A percentile compares a stretch with the other conserved stretches of the same genome.
Evolutionary conservation across 1,140 invertebrate genomes (phyloP).

Genomic region (Cylas formicarius): DNA sequence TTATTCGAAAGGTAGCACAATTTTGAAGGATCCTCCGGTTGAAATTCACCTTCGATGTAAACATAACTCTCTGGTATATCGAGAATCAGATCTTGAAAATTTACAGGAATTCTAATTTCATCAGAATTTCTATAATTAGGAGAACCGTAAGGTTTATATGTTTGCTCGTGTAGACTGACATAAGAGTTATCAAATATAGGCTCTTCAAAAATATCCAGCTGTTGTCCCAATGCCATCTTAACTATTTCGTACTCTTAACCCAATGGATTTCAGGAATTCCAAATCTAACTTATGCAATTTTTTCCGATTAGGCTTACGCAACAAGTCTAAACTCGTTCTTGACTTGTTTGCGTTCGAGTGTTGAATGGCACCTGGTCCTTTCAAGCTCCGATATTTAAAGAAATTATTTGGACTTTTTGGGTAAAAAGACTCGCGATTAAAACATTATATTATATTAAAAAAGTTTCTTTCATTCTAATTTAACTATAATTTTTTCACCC

Average conservation of each 20-base stretch:
- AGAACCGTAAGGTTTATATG: constrained; percentile 19
- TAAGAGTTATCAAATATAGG: constrained; percentile 4
- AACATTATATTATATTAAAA: too few species aligned
- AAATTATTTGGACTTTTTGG: too few species aligned
- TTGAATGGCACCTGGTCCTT: too few species aligned
- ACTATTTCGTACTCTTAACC: too few species aligned
- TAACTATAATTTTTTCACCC: constrained; percentile 14
- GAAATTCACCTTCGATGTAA: constrained; percentile 26
- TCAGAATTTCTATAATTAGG: constrained; percentile 21
- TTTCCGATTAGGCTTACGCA: too few species aligned
- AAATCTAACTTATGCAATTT: too few species aligned
- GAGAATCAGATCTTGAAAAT: constrained; percentile 19
- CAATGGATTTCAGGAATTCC: too few species aligned
- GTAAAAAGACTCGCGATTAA: too few species aligned
- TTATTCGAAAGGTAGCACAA: constrained; percentile 6
- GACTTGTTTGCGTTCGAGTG: too few species aligned
- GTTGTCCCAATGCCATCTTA: too few species aligned
- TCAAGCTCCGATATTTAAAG: too few species aligned
- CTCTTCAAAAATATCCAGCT: constrained; percentile 3
- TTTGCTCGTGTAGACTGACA: constrained; percentile 14
- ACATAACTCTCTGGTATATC: constrained; percentile 25
- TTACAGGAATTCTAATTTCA: constrained; percentile 27
- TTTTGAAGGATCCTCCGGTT: not conserved
- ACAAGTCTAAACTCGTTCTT: too few species aligned
- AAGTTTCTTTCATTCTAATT: constrained; percentile 9